Conservation (phyloP, 2,113 vertebrate genomes). For the Hippocampus guttulatus region DNA sequence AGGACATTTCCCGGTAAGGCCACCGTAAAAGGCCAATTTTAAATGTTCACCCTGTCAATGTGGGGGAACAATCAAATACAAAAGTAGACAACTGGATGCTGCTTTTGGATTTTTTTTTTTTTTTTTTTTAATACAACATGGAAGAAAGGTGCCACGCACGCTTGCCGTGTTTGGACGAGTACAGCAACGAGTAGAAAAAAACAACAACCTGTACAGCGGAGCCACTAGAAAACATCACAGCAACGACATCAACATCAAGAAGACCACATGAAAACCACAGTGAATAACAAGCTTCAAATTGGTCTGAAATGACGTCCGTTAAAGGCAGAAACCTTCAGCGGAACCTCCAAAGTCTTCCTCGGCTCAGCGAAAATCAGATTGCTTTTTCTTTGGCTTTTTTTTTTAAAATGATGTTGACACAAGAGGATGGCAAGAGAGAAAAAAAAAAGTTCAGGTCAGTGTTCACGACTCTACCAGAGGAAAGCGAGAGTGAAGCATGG, state of each 20-base stretch:
- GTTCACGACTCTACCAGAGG: no score
- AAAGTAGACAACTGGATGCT: conserved; percentile 54
- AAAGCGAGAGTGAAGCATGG: no score
- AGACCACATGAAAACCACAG: conserved; percentile 54
- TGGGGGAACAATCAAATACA: conserved; percentile 47
- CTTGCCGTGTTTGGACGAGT: conserved; percentile 38
- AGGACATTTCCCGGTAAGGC: conserved; percentile 29
- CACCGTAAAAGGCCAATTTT: conserved; percentile 46
- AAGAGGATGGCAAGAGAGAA: not conserved
- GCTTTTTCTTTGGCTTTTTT: not conserved
- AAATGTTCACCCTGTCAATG: conserved; percentile 40
- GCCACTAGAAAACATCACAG: conserved; percentile 65
- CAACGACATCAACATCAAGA: conserved; percentile 54
- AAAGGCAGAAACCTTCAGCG: conserved; percentile 39
- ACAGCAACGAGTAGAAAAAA: conserved; percentile 54
- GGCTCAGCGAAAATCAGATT: not conserved
- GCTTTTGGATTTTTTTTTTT: conserved; percentile 22
- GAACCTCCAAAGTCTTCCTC: not conserved
- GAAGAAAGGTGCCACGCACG: conserved; percentile 49
- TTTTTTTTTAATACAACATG: conserved; percentile 47
- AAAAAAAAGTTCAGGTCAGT: not conserved
- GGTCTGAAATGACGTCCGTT: conserved; percentile 20
- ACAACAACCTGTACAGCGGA: conserved; percentile 56
- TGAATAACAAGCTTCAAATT: conserved; percentile 48
- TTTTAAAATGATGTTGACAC: no score